Evolutionary conservation across 2,888 invertebrate species (phyloP).

Genomic region (Macroteleia sp.): DNA sequence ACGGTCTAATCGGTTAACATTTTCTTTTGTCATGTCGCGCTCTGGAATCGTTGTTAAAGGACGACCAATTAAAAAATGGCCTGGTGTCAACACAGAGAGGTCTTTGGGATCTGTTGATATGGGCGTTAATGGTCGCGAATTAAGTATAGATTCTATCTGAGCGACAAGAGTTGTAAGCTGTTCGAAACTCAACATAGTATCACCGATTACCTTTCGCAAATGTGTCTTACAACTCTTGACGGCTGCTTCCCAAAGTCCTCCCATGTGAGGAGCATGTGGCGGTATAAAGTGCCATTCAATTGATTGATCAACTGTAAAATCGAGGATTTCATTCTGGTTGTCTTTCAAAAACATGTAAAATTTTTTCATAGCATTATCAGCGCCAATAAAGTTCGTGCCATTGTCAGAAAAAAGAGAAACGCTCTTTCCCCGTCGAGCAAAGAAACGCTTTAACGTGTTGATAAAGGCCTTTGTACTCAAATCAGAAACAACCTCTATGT

Average conservation of each 20-base stretch:
- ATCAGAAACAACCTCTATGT: slow-evolving; percentile 65
- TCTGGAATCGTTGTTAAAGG: slow-evolving; percentile 22
- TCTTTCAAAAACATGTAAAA: neutral
- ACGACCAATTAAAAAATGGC: slow-evolving; percentile 49
- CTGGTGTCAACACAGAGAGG: slow-evolving; percentile 29
- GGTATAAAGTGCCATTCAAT: slow-evolving; percentile 70
- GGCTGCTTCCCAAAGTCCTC: slow-evolving; percentile 70
- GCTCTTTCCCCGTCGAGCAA: neutral
- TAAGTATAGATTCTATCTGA: too few species aligned
- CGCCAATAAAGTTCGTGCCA: slow-evolving; percentile 22
- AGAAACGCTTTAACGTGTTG: slow-evolving; percentile 1
- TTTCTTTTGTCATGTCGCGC: too few species aligned
- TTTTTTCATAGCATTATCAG: slow-evolving; percentile 13
- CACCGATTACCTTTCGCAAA: neutral
- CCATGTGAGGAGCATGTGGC: slow-evolving; percentile 67
- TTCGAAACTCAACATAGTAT: slow-evolving; percentile 59
- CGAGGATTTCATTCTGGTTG: slow-evolving; percentile 4
- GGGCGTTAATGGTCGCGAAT: slow-evolving; percentile 36
- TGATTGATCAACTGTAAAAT: slow-evolving; percentile 3
- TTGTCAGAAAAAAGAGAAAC: neutral
- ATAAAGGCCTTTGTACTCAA: neutral
- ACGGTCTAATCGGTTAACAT: too few species aligned
- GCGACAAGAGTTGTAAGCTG: slow-evolving; percentile 47
- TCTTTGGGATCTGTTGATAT: slow-evolving; percentile 51
- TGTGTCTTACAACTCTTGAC: slow-evolving; percentile 66